Evolutionary conservation across 2,888 invertebrate species (phyloP), one percentile per base, ranked within the genome.

Genomic region (Folsomia candida): DNA sequence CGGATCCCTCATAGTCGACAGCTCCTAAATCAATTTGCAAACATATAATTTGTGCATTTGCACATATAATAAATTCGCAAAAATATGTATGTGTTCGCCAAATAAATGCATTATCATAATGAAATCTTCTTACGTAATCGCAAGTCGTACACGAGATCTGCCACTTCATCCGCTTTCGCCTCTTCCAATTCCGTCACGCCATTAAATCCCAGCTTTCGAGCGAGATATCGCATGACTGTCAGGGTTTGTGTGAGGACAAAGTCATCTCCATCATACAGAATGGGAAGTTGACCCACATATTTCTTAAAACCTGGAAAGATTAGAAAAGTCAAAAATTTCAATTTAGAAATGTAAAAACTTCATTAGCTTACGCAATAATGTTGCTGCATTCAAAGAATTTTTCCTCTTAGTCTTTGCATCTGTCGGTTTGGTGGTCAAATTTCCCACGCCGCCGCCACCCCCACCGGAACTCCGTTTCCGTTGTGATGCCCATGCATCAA

Each of bases 91-190:
- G n/a, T n/a, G n/a, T n/a, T n/a, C n/a, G n/a, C n/a, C n/a, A n/a
- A n/a, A n/a, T n/a, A n/a, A n/a, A n/a, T n/a, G n/a, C n/a, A n/a
- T n/a, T n/a, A n/a, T n/a, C n/a, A n/a, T n/a, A n/a, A n/a, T n/a
- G n/a, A n/a, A n/a, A n/a, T n/a, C n/a, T 24, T 54, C 29, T 67
- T 61, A 51, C 67, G 60, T 2, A 72, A 61, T 14, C 72, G 22
- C 24, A 72, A 28, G 24, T 72, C 72, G 60, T 72, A 72, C n/a
- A 72, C 37, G 1, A 72, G 29, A 20, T 69, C 67, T n/a, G 28
- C 22, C 11, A 63, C 72, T 54, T 69, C 69, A 51, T 72, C 69
- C 37, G 69, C 67, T n/a, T n/a, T n/a, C 2, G 28, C 62, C 4
- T 26, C 29, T 9, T 62, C 62, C 37, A 47, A 47, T 47, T 9